Conservation (phyloP, 1,140 invertebrate species). For the Drosophila murphyi region DNA sequence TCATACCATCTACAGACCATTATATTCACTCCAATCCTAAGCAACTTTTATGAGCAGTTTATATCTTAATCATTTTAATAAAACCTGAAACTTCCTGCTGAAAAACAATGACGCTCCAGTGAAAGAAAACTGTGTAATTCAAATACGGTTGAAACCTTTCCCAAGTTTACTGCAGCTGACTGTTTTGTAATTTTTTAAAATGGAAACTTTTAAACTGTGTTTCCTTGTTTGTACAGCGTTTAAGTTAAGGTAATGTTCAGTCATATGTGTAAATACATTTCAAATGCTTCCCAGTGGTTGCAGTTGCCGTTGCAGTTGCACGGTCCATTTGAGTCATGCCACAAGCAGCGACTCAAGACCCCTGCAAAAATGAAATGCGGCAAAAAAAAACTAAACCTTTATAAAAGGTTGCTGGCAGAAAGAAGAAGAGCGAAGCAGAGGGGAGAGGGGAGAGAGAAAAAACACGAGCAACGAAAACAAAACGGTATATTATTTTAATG, state of each 20-base stretch:
- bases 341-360: slow-evolving; percentile 29
- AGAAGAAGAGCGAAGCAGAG: background rate
- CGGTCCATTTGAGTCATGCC: slow-evolving; percentile 63
- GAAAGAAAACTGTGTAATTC: too few species aligned
- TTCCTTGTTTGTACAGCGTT: slow-evolving; percentile 43
- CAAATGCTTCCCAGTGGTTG: slow-evolving; percentile 60
- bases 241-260: slow-evolving; percentile 31
- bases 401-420: slow-evolving; percentile 43
- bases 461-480: slow-evolving; percentile 47
- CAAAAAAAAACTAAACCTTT: slow-evolving; percentile 14
- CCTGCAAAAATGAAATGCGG: slow-evolving; percentile 8
- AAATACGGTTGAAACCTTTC: too few species aligned
- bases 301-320: slow-evolving; percentile 66
- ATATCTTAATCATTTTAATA: too few species aligned
- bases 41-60: too few species aligned
- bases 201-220: background rate
- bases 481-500: slow-evolving; percentile 72
- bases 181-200: too few species aligned
- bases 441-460: background rate
- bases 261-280: slow-evolving; percentile 67
- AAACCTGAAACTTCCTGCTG: too few species aligned
- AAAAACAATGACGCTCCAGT: too few species aligned
- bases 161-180: too few species aligned
- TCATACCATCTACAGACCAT: too few species aligned
- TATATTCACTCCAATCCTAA: too few species aligned